These are phyloP conservation scores for Iphiclides podalirius DNA, from an alignment of 2,888 invertebrate genomes.

Conservation along the genomic window DNA sequence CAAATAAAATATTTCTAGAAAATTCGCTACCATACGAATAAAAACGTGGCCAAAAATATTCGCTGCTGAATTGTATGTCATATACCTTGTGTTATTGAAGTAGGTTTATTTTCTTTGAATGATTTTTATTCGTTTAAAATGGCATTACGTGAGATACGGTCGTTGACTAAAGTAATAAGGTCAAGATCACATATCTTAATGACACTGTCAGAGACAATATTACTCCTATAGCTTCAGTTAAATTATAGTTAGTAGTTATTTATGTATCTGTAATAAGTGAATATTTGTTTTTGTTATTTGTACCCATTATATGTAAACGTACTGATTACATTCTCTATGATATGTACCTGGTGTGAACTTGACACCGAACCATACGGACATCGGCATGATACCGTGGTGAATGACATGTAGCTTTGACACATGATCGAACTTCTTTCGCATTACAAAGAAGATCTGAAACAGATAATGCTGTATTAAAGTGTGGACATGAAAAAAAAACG, in stretches of 20 bases:
- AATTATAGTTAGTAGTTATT: no score
- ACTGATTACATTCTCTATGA: no score
- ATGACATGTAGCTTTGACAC: constrained; percentile 95
- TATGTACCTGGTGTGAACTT: constrained; percentile 91
- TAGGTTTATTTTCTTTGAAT: background rate
- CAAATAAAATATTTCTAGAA: background rate
- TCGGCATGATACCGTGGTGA: constrained; percentile 97
- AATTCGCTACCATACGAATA: background rate
- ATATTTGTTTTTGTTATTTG: no score
- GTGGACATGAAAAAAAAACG: background rate
- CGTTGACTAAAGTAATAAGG: no score
- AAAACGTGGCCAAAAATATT: background rate
- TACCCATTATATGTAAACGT: no score
- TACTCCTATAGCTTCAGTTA: no score
- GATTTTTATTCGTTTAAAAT: background rate
- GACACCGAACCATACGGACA: constrained; percentile 95
- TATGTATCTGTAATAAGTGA: no score
- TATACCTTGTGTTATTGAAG: background rate
- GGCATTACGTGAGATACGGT: background rate
- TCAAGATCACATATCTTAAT: no score
- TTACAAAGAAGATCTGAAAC: constrained; percentile 91
- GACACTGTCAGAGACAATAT: no score
- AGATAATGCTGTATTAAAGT: constrained; percentile 8
- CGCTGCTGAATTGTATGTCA: background rate
- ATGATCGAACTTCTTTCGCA: constrained; percentile 95